These are phyloP conservation scores for Biston betularia DNA, from an alignment of 2,888 invertebrate genomes.

Conservation along the genomic window DNA sequence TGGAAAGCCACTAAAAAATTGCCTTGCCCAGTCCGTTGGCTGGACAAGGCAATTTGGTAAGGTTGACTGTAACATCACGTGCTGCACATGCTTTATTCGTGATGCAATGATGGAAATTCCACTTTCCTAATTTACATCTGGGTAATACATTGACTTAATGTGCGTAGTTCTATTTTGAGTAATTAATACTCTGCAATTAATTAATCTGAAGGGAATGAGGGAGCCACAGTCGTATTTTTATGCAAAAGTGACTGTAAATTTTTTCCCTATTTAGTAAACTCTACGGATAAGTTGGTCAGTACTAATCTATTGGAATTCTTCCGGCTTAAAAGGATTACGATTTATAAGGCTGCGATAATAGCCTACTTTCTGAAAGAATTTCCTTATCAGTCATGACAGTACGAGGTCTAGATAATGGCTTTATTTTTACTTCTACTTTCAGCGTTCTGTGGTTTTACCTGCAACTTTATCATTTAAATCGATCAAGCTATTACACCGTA, in stretches of 20 bases:
- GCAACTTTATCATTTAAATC: background rate
- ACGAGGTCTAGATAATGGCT: constrained; percentile 8
- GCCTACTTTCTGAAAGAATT: constrained; percentile 8
- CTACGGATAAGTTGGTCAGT: background rate
- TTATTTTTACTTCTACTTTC: background rate
- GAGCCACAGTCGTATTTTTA: background rate
- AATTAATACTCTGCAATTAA: background rate
- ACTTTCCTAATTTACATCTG: background rate
- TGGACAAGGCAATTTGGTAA: too few relatives aligned
- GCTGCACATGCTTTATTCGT: background rate
- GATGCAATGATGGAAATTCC: background rate
- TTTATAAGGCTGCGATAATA: constrained; percentile 24
- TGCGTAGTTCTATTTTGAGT: background rate
- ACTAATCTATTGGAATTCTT: constrained; percentile 24
- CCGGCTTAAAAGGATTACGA: constrained; percentile 30
- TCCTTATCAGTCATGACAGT: constrained; percentile 12
- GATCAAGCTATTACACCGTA: too few relatives aligned
- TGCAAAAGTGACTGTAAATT: background rate
- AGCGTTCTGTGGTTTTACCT: background rate
- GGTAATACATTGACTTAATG: background rate
- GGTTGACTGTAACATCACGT: too few relatives aligned
- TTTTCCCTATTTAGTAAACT: background rate
- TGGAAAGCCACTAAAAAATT: too few relatives aligned
- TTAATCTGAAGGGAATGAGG: background rate
- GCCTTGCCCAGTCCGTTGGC: too few relatives aligned